Evolutionary conservation across 1,140 invertebrate genomes (phyloP), one percentile per base, ranked within the genome.

Genomic region (Zaprionus inermis): DNA sequence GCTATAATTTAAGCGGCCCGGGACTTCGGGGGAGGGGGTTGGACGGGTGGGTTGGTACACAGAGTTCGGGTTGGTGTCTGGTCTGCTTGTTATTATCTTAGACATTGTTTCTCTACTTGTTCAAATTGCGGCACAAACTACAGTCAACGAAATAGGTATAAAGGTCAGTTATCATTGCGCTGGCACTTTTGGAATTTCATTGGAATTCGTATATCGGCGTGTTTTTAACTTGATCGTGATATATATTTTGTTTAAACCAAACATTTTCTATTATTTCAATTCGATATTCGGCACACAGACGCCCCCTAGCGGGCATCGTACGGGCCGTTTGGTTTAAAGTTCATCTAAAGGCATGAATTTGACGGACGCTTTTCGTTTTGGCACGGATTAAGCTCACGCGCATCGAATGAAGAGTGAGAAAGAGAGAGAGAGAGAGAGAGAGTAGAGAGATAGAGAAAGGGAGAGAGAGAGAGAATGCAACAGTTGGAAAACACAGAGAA

Each of bases 261-360:
- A 86, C 72, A 63, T 59, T 34, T 57, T 63, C 61, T 57, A 55
- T 51, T 3, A 11, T 71, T 55, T 28, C 5, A 58, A 46, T 18
- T 20, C 41, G 18, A 32, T 44, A 44, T 38, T 57, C 41, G 20
- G 44, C 59, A 60, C n/a, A 38, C 56, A 41, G 36, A 30, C 66
- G 24, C 18, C 20, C 30, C 12, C 9, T 46, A 1, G 9, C 11
- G 22, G 16, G 28, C 6, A 72, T n/a, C 16, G 28, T 51, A 36
- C 18, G 46, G 44, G 65, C 66, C 70, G 51, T 88, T 91, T 90
- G 90, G 90, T 90, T 91, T 86, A 91, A 91, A 78, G 88, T 90
- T 91, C 90, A 91, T 91, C 90, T 91, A 91, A 91, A 90, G 90
- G 90, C 90, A 91, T 78, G 90, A 79, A 91, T 91, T 91, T 91